A percentile compares a stretch with the other conserved stretches of the same genome.
Evolutionary conservation across 2,113 vertebrate genomes (phyloP).

Genomic region (Siphamia tubifer): DNA sequence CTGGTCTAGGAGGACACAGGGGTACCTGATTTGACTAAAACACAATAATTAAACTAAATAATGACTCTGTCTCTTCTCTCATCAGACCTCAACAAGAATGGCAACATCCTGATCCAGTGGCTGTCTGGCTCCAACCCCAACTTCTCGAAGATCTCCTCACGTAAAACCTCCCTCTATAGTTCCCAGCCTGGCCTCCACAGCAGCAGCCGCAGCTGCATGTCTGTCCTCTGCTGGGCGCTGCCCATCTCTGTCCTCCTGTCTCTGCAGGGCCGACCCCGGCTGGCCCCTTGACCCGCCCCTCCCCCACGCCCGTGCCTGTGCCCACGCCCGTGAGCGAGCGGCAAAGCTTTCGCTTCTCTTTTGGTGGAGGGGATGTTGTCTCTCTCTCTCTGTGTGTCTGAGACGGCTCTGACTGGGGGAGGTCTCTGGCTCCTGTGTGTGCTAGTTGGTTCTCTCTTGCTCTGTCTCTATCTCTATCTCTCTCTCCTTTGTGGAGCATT

Average conservation of each 20-base stretch:
- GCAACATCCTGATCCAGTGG: conserved; percentile 96
- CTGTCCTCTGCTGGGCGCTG: conserved; percentile 91
- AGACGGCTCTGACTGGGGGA: conserved; percentile 72
- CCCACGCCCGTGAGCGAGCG: conserved; percentile 71
- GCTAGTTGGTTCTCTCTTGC: conserved; percentile 78
- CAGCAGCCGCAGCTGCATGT: conserved; percentile 91
- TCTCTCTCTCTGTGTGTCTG: conserved; percentile 69
- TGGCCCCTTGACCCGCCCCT: conserved; percentile 74
- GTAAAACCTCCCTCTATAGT: conserved; percentile 98
- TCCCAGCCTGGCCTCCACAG: conserved; percentile 91
- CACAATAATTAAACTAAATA: neutral
- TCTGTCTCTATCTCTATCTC: conserved; percentile 79
- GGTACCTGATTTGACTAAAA: neutral
- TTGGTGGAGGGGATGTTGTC: conserved; percentile 62
- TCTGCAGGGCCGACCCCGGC: conserved; percentile 89
- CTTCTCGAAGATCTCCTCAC: conserved; percentile 93
- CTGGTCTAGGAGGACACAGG: neutral
- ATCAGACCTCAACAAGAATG: conserved; percentile 84
- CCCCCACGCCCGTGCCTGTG: conserved; percentile 66
- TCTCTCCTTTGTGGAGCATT: conserved; percentile 84
- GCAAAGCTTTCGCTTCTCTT: conserved; percentile 82
- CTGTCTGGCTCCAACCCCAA: conserved; percentile 88
- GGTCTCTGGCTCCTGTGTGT: conserved; percentile 82
- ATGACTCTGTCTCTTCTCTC: neutral
- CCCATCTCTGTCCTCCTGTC: conserved; percentile 92